Evolutionary conservation across 2,888 invertebrate genomes (phyloP), one percentile per base, ranked within the genome.

Genomic region (Sinopyrophorus schimmeli): DNA sequence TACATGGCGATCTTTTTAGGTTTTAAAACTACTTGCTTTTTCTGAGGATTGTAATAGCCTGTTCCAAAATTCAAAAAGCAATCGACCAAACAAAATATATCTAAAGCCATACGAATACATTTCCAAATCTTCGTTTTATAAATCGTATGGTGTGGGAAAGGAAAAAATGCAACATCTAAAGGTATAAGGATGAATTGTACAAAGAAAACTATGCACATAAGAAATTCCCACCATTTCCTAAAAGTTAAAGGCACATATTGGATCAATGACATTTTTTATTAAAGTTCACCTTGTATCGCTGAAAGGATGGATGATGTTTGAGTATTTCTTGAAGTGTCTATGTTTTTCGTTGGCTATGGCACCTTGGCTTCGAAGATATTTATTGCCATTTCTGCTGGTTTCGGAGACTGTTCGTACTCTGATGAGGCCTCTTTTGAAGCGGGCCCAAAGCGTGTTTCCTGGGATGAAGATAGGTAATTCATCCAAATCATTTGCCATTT

Each of bases 251-350:
- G 5, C 3, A 5, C 7, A 24, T 24, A 3, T 3, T 6, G 7
- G 3, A n/a, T 24, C 7, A 27, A 27, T 12, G 12, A 3, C 3
- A 3, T 3, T 15, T 30, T 3, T 14, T 14, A 3, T 30, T 9
- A 30, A 30, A 3, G 9, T 16, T 6, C 54, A 70, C 72, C 67
- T 64, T 31, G 73, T 61, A 12, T 58, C 53, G 52, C 75, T 74
- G n/a, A 72, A 73, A 0, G 75, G 75, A 61, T 75, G 72, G 35
- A 75, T 66, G 61, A 72, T 71, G 11, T 61, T 63, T 0, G 63
- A 65, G 53, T 70, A 59, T 4, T 60, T 47, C 15, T 59, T 58
- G 2, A 73, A 53, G 30, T 75, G 74, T 9, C 66, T 62, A 9
- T 48, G 62, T 38, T 71, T 72, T 58, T 75, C 74, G 24, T 62